Evolutionary conservation across 2,888 invertebrate species (phyloP).

Genomic region (Drosophila pseudotalamancana): DNA sequence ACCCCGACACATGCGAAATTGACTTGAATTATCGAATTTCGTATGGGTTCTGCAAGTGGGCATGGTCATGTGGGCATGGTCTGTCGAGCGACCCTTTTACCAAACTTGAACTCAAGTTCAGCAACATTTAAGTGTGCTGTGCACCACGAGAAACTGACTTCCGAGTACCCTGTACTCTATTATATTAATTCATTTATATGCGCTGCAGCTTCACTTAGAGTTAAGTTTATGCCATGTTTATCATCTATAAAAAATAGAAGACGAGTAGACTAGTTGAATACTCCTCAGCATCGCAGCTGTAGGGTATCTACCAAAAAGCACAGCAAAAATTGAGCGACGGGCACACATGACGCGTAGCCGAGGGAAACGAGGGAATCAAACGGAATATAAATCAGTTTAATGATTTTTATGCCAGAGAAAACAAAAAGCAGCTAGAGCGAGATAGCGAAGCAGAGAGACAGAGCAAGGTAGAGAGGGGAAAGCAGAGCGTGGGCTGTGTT

Average conservation of each 20-base stretch:
- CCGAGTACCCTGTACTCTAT: conserved; percentile 16
- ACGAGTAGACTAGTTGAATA: not conserved
- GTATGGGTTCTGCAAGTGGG: conserved; percentile 41
- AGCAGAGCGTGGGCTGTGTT: conserved; percentile 47
- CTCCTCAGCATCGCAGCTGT: not conserved
- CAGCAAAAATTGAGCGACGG: conserved; percentile 21
- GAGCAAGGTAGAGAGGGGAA: conserved; percentile 8
- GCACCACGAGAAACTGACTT: not conserved
- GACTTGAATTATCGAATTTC: conserved; percentile 76
- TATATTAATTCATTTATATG: not conserved
- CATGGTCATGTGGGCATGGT: conserved; percentile 33
- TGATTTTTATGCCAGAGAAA: conserved; percentile 71
- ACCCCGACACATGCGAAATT: conserved; percentile 74
- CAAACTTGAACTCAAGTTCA: conserved; percentile 72
- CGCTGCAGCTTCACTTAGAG: too few relatives aligned
- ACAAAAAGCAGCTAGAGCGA: conserved; percentile 38
- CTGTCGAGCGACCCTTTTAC: conserved; percentile 66
- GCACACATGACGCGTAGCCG: conserved; percentile 46
- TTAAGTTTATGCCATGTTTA: too few relatives aligned
- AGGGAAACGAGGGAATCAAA: conserved; percentile 64
- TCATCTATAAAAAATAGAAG: not conserved
- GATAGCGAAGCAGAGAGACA: not conserved
- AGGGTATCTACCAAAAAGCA: conserved; percentile 21
- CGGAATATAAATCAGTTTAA: conserved; percentile 80
- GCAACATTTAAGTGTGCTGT: conserved; percentile 8